phyloP scores from a whole-genome alignment of 1,140 invertebrate genomes.

The Drosophila sulfurigaster region DNA sequence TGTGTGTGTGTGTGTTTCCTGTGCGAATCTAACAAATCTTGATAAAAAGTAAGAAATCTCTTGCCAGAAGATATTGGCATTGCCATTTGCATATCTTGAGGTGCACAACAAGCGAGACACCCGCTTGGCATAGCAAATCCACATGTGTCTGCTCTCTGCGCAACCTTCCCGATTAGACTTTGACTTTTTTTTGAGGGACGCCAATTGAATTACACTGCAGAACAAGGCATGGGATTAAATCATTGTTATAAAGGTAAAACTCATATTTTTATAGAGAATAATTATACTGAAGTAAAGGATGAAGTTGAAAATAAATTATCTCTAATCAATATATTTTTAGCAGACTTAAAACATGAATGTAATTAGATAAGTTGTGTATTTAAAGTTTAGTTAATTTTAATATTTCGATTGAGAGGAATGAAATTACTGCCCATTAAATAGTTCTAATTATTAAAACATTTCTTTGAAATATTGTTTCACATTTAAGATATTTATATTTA shows the following conservation, averaged over 20 bases:
- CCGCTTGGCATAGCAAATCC: conserved; percentile 2
- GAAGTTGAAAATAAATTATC: neutral
- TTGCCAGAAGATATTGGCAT: conserved; percentile 40
- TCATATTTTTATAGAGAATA: no score
- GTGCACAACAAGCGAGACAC: conserved; percentile 3
- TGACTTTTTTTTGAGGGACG: conserved; percentile 3
- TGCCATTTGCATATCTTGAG: conserved; percentile 31
- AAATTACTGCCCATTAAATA: no score
- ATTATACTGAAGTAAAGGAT: neutral
- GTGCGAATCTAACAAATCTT: conserved; percentile 14
- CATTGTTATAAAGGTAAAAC: no score
- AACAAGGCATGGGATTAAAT: neutral
- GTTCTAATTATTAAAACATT: no score
- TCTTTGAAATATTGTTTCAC: no score
- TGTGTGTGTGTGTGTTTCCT: neutral
- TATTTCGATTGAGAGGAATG: no score
- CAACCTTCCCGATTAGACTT: neutral
- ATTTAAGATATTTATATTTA: no score
- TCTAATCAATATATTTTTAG: no score
- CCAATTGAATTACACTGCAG: conserved; percentile 55
- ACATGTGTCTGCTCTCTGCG: neutral
- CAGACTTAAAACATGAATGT: no score
- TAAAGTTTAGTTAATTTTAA: no score
- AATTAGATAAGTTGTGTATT: no score
- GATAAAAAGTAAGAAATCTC: conserved; percentile 1